Evolutionary conservation across 2,888 invertebrate genomes (phyloP).

Genomic region (Cryptus armator): DNA sequence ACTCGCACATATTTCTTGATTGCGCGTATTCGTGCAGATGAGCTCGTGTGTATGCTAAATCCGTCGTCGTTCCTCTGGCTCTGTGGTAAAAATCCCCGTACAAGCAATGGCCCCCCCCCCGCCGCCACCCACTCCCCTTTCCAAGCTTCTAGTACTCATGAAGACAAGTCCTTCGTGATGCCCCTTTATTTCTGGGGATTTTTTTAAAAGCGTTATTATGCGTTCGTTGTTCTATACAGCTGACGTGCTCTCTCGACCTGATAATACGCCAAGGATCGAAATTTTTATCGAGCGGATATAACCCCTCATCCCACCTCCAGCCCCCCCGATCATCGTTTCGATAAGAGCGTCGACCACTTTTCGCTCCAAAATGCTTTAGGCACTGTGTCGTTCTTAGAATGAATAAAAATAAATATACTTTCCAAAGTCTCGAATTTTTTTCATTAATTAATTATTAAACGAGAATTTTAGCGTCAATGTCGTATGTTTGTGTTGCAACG

Average conservation of each 20-base stretch:
- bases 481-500: background rate
- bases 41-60: slow-evolving; percentile 47
- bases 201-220: slow-evolving; percentile 45
- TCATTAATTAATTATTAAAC: slow-evolving; percentile 35
- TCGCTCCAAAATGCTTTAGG: slow-evolving; percentile 3
- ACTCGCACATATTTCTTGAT: slow-evolving; percentile 22
- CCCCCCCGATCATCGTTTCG: background rate
- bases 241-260: slow-evolving; percentile 47
- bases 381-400: background rate
- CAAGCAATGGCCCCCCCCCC: slow-evolving; percentile 12
- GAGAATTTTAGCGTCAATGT: background rate
- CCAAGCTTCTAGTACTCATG: background rate
- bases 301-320: background rate
- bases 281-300: slow-evolving; percentile 45
- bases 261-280: slow-evolving; percentile 54
- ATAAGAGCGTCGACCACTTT: slow-evolving; percentile 3
- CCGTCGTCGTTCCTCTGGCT: slow-evolving; percentile 25
- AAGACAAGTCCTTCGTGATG: slow-evolving; percentile 60
- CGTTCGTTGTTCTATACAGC: slow-evolving; percentile 12
- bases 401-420: slow-evolving; percentile 7
- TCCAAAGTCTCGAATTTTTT: background rate
- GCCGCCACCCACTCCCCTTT: slow-evolving; percentile 1
- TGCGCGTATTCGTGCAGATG: slow-evolving; percentile 22
- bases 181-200: slow-evolving; percentile 37
- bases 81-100: slow-evolving; percentile 51